These are phyloP conservation scores for Brachyhypopomus gauderio DNA, from an alignment of 2,113 vertebrate species.

Conservation along the genomic window DNA sequence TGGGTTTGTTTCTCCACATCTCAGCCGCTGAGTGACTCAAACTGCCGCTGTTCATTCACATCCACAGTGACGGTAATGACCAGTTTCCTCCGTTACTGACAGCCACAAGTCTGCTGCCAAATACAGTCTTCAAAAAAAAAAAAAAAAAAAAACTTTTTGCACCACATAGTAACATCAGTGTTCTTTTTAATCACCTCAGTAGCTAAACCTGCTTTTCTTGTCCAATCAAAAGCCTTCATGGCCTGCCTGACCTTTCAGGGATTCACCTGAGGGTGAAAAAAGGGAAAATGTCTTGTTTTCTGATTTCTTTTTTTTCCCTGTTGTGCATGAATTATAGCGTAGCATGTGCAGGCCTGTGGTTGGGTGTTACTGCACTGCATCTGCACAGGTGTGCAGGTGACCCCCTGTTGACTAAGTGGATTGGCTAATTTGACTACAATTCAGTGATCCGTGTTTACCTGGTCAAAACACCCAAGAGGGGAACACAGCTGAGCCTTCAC, in stretches of 20 bases:
- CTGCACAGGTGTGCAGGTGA: not conserved
- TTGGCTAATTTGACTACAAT: slow-evolving; percentile 51
- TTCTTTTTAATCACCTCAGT: slow-evolving; percentile 8
- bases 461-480: slow-evolving; percentile 44
- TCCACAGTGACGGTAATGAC: slow-evolving; percentile 32
- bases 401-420: slow-evolving; percentile 26
- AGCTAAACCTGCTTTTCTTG: not conserved
- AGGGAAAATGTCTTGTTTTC: not conserved
- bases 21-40: slow-evolving; percentile 39
- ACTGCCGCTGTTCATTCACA: slow-evolving; percentile 27
- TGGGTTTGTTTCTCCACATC: not conserved
- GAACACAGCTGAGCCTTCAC: slow-evolving; percentile 54
- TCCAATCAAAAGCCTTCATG: slow-evolving; percentile 21
- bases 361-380: not conserved
- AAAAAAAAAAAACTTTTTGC: not conserved
- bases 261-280: slow-evolving; percentile 2
- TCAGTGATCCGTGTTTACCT: slow-evolving; percentile 52
- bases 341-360: not conserved
- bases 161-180: slow-evolving; percentile 44
- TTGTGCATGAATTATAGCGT: not conserved
- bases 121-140: slow-evolving; percentile 33
- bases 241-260: slow-evolving; percentile 3
- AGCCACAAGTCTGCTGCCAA: slow-evolving; percentile 17
- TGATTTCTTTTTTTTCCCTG: not conserved
- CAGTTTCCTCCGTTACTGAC: slow-evolving; percentile 12